Base-by-base conservation (phyloP, 2,888 invertebrate genomes). In the Tetropium fuscum region DNA sequence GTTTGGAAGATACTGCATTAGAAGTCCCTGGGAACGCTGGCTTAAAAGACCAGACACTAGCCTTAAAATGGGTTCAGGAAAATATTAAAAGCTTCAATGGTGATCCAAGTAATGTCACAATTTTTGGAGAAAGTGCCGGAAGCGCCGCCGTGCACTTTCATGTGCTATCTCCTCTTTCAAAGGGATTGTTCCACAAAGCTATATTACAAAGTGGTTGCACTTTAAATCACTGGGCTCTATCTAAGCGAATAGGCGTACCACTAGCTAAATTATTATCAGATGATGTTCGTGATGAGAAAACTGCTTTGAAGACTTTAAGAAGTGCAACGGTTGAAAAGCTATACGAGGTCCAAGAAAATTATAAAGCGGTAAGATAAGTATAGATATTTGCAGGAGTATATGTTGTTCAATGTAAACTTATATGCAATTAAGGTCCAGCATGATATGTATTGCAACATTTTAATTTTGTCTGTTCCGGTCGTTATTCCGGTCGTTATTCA, bases 71-170 rank as follows among this genome's bases (percentile, higher is more conserved):
- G 84, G 76, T 85, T 0, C 81, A 84, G 60, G 72, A 75, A 1
- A 85, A 85, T 63, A 83, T 84, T 15, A 63, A 72, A 2, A 75
- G 75, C 51, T 85, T 85, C 68, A 82, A 83, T 40, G 85, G 85
- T 0, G 82, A 85, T 74, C 78, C 82, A 0, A 72, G 81, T 2
- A 84, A 85, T 53, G 83, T 85, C 3, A 85, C 84, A 0, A 74
- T 85, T 5, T 83, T 84, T 67, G 85, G 85, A 1, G 82, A 84
- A 67, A 84, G 85, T 65, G 84, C 85, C 0, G 85, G 85, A 0
- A 82, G 78, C 2, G 80, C 80, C 19, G 80, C 83, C 1, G 77
- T 81, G 0, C 83, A 85, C 58, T 83, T 79, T 63, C 78, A 83
- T 70, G 80, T 82, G 68, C 63, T 84, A 1, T 84, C 84, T 0